Base-by-base conservation (phyloP, 1,140 invertebrate genomes). In the Hypsibius dujardini region DNA sequence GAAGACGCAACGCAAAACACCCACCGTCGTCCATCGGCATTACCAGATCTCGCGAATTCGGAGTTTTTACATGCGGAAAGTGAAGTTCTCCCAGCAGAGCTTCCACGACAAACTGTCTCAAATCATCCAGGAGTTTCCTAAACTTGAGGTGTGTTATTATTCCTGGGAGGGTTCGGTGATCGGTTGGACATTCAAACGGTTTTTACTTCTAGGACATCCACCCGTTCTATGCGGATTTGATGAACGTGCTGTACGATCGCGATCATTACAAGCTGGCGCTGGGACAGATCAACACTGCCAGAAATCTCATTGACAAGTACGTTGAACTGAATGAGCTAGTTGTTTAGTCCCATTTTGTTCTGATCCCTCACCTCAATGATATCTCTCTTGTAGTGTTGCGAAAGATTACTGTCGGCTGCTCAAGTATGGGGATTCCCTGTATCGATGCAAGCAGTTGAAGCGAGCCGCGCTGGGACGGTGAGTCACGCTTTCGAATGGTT, bases 1-100 rank as follows among this genome's bases (percentile, higher is more conserved):
- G 59, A 98, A 97, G 84, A 98, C 94, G 46, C 95, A 99, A 82
- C 83, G 96, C 7, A 98, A 98, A 81, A 99, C 95, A 1, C 95
- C 95, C 40, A 99, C 95, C 60, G 95, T 98, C 72, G 84, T 99
- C 42, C 95, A 98, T 79, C 94, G 92, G 79, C 89, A 94, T 76
- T 98, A 96, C 78, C 92, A 95, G 80, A 98, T 99, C 72, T 87
- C 89, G 1, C 83, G 95, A 72, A 99, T 98, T 76, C 86, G 96
- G 70, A 85, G 86, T 1, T 99, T 99, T 84, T 99, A 99, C 80
- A 92, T 92, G 78, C 82, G 95, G 71, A 99, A 99, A 86, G 90
- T 99, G 0, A 95, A 95, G 83, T 98, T 88, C 79, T 88, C 93
- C 0, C 95, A 98, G 79, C 92, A 96, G 80, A 97, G 88, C 78